These are phyloP conservation scores for Tinea semifulvella DNA, from an alignment of 2,888 invertebrate species.

Conservation along the genomic window DNA sequence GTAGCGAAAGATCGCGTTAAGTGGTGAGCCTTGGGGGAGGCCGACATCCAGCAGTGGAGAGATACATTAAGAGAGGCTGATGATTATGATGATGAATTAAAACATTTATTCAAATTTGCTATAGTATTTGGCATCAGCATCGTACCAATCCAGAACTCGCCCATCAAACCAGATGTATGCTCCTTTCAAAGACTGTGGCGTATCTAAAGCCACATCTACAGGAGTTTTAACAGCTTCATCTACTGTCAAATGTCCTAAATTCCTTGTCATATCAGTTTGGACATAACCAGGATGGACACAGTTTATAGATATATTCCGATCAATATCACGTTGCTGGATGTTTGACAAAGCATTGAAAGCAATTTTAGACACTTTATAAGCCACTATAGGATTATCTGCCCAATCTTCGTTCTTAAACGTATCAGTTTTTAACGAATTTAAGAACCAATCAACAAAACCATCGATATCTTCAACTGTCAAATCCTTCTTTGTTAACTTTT, in stretches of 20 bases:
- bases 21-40: no score
- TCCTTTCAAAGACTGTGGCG: slow-evolving; percentile 25
- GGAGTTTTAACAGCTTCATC: slow-evolving; percentile 22
- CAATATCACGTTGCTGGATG: slow-evolving; percentile 23
- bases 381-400: slow-evolving; percentile 17
- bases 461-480: slow-evolving; percentile 23
- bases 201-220: slow-evolving; percentile 25
- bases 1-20: no score
- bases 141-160: slow-evolving; percentile 16
- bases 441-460: slow-evolving; percentile 26
- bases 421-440: slow-evolving; percentile 24
- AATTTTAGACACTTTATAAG: slow-evolving; percentile 26
- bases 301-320: slow-evolving; percentile 26
- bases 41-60: no score
- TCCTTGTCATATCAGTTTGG: slow-evolving; percentile 25
- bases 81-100: no score
- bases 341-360: slow-evolving; percentile 25
- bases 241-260: slow-evolving; percentile 19
- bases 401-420: slow-evolving; percentile 24
- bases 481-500: slow-evolving; percentile 22
- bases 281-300: slow-evolving; percentile 28
- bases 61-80: no score
- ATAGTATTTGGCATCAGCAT: no score
- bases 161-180: slow-evolving; percentile 27
- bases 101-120: no score